A percentile compares a stretch with the other conserved stretches of the same genome.
phyloP scores from a whole-genome alignment of 2,113 vertebrate species.

The Sisor rabdophorus region DNA sequence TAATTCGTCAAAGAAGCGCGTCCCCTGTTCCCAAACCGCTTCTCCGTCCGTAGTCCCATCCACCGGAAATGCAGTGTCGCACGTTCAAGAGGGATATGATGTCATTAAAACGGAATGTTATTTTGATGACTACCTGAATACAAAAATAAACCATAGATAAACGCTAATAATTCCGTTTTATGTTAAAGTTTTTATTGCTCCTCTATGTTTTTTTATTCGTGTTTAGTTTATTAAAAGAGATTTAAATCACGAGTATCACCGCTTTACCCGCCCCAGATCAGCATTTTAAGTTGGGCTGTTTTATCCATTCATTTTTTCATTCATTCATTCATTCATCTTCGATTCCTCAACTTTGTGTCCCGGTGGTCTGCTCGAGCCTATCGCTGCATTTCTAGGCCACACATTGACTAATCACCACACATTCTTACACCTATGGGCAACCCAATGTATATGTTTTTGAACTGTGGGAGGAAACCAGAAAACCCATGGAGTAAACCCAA shows the following conservation, averaged over 20 bases:
- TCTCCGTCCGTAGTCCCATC: constrained; percentile 14
- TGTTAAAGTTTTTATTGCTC: not conserved
- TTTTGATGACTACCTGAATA: not conserved
- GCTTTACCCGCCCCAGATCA: not conserved
- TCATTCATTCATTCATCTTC: too few relatives aligned
- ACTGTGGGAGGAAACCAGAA: too few relatives aligned
- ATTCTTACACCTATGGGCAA: too few relatives aligned
- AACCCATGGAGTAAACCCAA: too few relatives aligned
- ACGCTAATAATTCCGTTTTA: not conserved
- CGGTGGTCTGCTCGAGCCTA: too few relatives aligned
- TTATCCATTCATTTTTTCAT: too few relatives aligned
- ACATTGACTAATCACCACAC: too few relatives aligned
- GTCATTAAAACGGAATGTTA: constrained; percentile 39
- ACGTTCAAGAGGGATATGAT: constrained; percentile 54
- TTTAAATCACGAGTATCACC: not conserved
- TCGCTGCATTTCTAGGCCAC: too few relatives aligned
- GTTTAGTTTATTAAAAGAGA: not conserved
- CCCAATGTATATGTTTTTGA: too few relatives aligned
- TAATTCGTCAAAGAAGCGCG: constrained; percentile 10
- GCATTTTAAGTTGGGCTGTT: not conserved
- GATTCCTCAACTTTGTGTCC: too few relatives aligned
- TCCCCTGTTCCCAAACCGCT: constrained; percentile 30
- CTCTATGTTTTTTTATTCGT: not conserved
- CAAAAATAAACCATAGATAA: too few relatives aligned
- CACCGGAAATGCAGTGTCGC: constrained; percentile 28